phyloP scores from a whole-genome alignment of 2,888 invertebrate species.

The Serripes groenlandicus region DNA sequence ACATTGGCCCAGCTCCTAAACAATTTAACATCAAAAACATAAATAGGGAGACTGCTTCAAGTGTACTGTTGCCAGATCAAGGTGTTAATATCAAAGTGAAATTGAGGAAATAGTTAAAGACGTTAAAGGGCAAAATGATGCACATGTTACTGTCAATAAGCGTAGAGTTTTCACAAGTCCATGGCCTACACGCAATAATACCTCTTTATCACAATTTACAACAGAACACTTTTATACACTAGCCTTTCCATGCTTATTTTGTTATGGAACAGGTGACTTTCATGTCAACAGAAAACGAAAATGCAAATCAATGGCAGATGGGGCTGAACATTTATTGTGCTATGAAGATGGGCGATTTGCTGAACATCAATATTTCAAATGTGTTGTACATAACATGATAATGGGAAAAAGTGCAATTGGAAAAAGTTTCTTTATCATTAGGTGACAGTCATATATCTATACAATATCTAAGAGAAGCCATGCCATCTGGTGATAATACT shows the following conservation, averaged over 20 bases:
- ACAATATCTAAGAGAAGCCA: constrained; percentile 41
- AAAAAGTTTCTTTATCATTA: constrained; percentile 55
- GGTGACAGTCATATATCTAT: constrained; percentile 64
- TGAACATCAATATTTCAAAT: constrained; percentile 62
- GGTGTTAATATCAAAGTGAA: constrained; percentile 28
- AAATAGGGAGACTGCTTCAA: constrained; percentile 37
- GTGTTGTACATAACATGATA: constrained; percentile 68
- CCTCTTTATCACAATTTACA: constrained; percentile 67
- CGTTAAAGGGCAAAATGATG: constrained; percentile 14
- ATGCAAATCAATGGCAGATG: constrained; percentile 55
- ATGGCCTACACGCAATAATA: constrained; percentile 65
- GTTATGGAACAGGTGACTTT: constrained; percentile 65
- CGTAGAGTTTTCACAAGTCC: constrained; percentile 29
- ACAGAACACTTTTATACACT: constrained; percentile 61
- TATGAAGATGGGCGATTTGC: constrained; percentile 62
- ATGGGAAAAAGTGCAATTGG: constrained; percentile 64
- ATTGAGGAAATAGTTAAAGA: constrained; percentile 35
- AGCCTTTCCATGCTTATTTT: constrained; percentile 66
- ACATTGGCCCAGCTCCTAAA: constrained; percentile 44
- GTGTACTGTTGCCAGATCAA: constrained; percentile 43
- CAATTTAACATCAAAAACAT: constrained; percentile 32
- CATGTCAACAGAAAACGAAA: constrained; percentile 49
- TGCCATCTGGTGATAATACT: constrained; percentile 55
- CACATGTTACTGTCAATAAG: constrained; percentile 29
- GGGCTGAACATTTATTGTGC: constrained; percentile 67